Evolutionary conservation across 2,888 invertebrate species (phyloP).

Genomic region (Caenorhabditis virilis): DNA sequence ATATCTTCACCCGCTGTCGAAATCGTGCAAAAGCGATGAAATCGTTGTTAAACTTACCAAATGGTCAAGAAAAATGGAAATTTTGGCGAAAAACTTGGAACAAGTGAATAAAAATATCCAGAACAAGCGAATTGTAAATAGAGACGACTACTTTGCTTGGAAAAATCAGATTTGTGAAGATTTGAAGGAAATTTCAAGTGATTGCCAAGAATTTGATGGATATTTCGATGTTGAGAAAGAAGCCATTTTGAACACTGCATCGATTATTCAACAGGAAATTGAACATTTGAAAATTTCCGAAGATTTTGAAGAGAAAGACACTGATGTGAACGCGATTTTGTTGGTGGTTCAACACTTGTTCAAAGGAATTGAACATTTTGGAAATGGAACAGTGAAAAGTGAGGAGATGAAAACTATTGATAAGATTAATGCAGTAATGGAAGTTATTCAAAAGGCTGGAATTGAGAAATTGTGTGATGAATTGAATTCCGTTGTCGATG

Average conservation of each 20-base stretch:
- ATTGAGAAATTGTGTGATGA: slow-evolving; percentile 3
- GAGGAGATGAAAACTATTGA: slow-evolving; percentile 28
- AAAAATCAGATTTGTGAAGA: slow-evolving; percentile 9
- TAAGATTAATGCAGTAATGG: slow-evolving; percentile 10
- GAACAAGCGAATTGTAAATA: not conserved
- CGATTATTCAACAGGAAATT: too few relatives aligned
- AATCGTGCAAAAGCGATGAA: slow-evolving; percentile 26
- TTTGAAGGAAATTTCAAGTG: slow-evolving; percentile 4
- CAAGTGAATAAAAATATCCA: slow-evolving; percentile 11
- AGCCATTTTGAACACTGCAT: slow-evolving; percentile 9
- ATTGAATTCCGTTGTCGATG: not conserved
- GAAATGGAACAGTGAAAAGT: not conserved
- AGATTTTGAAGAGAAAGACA: slow-evolving; percentile 12
- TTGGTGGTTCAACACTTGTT: slow-evolving; percentile 26
- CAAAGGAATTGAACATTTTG: slow-evolving; percentile 14
- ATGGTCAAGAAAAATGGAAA: slow-evolving; percentile 16
- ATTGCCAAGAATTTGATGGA: slow-evolving; percentile 8
- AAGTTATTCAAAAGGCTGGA: slow-evolving; percentile 9
- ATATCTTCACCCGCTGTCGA: slow-evolving; percentile 36
- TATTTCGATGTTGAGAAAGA: slow-evolving; percentile 22
- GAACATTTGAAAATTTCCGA: slow-evolving; percentile 1
- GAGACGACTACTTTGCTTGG: slow-evolving; percentile 9
- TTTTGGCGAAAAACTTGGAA: slow-evolving; percentile 14
- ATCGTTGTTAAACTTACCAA: slow-evolving; percentile 10
- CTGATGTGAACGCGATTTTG: slow-evolving; percentile 12